Evolutionary conservation across 1,140 invertebrate species (phyloP), one percentile per base, ranked within the genome.

Genomic region (Drosophila melanogaster): DNA sequence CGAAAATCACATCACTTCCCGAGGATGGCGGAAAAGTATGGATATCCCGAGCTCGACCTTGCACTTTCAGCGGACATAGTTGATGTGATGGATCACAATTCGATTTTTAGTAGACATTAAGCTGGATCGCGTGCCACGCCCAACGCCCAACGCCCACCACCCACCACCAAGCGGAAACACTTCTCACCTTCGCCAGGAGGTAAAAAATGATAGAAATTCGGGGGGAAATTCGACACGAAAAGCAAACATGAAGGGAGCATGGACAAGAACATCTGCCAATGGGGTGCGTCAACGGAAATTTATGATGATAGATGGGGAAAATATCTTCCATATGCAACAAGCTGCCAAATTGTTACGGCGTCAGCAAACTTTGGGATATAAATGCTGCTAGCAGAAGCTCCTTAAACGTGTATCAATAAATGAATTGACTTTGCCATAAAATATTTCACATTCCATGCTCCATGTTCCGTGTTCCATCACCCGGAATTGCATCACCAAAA

Each of bases 71-170:
- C 65, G 50, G 33, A 69, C 72, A 89, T 89, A 83, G 83, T 89
- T 87, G 83, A 87, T 87, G 76, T 87, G 83, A 87, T 87, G 84
- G 84, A 87, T 87, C 66, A 69, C 83, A 89, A 77, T 87, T 87
- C 83, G 83, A 89, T 87, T 89, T 89, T 87, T 87, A 87, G 84
- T 89, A 89, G 84, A 87, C 84, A 87, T 89, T 87, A 87, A 89
- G 84, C 83, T 86, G 72, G 41, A 61, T 75, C 70, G 62, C 72
- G 78, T 83, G 65, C 65, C 75, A 50, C 69, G 77, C 72, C 77
- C 54, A 33, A 41, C 43, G 64, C 66, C 67, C 47, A n/a, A n/a
- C n/a, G n/a, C n/a, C n/a, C n/a, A n/a, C n/a, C 54, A 66, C 19
- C 19, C 3, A 2, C 19, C 19, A 22, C 19, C 19, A 66, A 69